These are phyloP conservation scores for Solenodon paradoxus DNA, from an alignment of 2,113 vertebrate genomes.

Conservation along the genomic window DNA sequence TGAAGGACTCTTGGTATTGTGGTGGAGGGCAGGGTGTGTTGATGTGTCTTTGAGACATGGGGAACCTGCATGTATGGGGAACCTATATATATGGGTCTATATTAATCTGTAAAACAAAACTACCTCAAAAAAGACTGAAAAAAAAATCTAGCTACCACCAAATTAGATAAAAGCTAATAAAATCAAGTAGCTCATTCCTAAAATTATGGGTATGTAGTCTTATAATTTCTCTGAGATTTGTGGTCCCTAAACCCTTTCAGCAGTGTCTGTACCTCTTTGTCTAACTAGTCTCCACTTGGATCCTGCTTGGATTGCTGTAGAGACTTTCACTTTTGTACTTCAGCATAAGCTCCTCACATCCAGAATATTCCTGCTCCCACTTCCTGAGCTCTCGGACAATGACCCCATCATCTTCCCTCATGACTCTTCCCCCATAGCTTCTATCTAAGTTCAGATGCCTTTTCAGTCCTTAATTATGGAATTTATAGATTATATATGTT, in stretches of 20 bases:
- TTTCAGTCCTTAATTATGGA: neutral
- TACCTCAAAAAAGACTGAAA: no score
- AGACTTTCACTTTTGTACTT: neutral
- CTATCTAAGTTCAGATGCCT: neutral
- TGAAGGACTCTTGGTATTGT: no score
- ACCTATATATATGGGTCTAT: no score
- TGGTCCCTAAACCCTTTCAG: neutral
- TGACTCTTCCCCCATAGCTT: neutral
- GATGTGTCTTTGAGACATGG: no score
- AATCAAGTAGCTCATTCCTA: neutral
- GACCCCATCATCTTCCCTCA: neutral
- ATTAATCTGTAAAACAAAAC: no score
- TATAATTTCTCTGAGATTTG: neutral
- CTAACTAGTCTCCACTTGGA: neutral
- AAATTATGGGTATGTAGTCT: neutral
- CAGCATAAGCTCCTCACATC: neutral
- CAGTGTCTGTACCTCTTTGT: neutral
- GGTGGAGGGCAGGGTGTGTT: no score
- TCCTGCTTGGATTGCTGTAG: neutral
- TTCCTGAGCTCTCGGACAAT: neutral
- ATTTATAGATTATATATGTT: neutral
- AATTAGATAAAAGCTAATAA: neutral
- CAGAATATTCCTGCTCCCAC: neutral
- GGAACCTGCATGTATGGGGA: no score
- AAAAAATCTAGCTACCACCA: no score